Conservation (phyloP, 2,888 invertebrate genomes). For the Orthosia gracilis region DNA sequence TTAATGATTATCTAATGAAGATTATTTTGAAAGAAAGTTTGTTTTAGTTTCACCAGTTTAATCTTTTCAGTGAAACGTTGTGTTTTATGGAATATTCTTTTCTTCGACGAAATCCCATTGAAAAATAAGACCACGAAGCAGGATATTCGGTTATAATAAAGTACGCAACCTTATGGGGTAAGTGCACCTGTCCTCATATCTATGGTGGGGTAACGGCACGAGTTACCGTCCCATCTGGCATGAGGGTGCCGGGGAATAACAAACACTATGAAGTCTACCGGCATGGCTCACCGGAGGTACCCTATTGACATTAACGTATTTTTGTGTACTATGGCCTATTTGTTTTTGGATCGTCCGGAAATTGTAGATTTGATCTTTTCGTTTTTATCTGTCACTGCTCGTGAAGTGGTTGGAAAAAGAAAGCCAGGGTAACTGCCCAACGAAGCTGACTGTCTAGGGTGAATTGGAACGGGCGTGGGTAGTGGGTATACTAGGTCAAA, state of each 20-base stretch:
- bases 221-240: conserved; percentile 67
- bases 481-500: too few species aligned
- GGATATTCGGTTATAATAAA: conserved; percentile 51
- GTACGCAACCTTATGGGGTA: conserved; percentile 51
- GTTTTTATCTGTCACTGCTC: not conserved
- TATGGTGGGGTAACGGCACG: conserved; percentile 55
- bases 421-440: too few species aligned
- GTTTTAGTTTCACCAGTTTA: not conserved
- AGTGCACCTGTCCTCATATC: conserved; percentile 62
- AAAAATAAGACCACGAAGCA: conserved; percentile 19
- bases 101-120: not conserved
- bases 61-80: not conserved
- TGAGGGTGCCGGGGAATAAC: conserved; percentile 62
- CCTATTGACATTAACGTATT: conserved; percentile 50
- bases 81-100: not conserved
- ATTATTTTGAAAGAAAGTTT: not conserved
- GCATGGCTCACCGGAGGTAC: conserved; percentile 36
- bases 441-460: too few species aligned
- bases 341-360: conserved; percentile 44
- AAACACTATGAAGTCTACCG: conserved; percentile 50
- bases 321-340: conserved; percentile 30
- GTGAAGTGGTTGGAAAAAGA: too few species aligned
- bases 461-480: too few species aligned
- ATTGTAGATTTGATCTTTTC: conserved; percentile 14
- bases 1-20: not conserved